A percentile compares a stretch with the other conserved stretches of the same genome.
Evolutionary conservation across 2,797 vertebrate species (phyloP).

Genomic region (Cirrhinus mrigala): DNA sequence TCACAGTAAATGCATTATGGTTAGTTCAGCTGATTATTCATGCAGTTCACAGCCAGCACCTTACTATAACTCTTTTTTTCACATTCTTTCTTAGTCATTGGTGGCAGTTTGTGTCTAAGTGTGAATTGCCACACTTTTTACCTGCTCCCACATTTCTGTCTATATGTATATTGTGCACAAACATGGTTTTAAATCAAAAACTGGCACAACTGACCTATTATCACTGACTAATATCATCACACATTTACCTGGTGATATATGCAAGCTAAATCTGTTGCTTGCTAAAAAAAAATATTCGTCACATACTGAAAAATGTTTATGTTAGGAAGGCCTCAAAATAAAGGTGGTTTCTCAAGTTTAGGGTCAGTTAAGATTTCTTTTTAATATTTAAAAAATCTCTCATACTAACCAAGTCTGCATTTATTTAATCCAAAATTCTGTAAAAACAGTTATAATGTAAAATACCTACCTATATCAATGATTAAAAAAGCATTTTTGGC

Average conservation of each 20-base stretch:
- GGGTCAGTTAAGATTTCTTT: not conserved
- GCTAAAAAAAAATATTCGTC: not conserved
- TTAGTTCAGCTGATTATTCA: constrained; percentile 22
- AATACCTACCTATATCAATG: no score
- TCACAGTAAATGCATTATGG: constrained; percentile 15
- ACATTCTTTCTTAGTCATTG: not conserved
- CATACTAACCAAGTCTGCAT: not conserved
- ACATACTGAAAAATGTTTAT: not conserved
- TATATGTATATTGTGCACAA: not conserved
- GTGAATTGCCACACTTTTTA: constrained; percentile 3
- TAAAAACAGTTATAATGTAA: not conserved
- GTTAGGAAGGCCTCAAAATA: not conserved
- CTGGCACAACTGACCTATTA: not conserved
- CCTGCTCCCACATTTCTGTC: not conserved
- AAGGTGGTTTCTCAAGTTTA: not conserved
- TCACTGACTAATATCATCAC: not conserved
- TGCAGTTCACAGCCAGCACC: not conserved
- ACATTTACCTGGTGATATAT: not conserved
- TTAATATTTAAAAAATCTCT: not conserved
- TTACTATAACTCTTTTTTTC: not conserved
- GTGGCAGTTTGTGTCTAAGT: not conserved
- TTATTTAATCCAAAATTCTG: not conserved
- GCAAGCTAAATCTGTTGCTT: not conserved
- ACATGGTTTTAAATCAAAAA: not conserved
- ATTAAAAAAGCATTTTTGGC: no score